A percentile compares a stretch with the other conserved stretches of the same genome.
Evolutionary conservation across 2,797 vertebrate species (phyloP).

Genomic region (Meriones psammophilus): DNA sequence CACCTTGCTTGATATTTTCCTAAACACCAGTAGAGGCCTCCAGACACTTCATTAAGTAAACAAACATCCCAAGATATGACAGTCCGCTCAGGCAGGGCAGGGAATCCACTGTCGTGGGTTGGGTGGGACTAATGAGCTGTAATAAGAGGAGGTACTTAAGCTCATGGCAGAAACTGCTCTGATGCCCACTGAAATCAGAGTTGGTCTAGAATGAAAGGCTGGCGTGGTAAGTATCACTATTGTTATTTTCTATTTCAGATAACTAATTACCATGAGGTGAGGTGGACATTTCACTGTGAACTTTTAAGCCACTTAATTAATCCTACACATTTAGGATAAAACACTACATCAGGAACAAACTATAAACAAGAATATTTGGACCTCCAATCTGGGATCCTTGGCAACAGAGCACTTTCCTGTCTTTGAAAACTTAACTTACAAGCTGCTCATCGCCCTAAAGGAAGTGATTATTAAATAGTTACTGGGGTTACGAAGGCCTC

Average conservation of each 20-base stretch:
- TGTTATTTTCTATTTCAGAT: conserved; percentile 37
- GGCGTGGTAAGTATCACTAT: not conserved
- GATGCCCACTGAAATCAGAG: not conserved
- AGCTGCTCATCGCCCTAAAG: not conserved
- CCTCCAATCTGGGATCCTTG: not conserved
- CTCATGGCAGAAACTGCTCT: not conserved
- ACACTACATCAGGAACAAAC: not conserved
- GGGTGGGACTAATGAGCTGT: not conserved
- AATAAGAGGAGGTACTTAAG: not conserved
- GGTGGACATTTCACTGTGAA: conserved; percentile 1
- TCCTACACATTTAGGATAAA: conserved; percentile 9
- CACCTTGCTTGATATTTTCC: conserved; percentile 77
- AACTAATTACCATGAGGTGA: not conserved
- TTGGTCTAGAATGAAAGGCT: not conserved
- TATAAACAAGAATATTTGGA: not conserved
- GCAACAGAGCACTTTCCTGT: conserved; percentile 6
- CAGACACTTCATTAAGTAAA: conserved; percentile 81
- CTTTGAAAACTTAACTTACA: conserved; percentile 16
- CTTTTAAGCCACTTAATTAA: not conserved
- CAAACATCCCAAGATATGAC: conserved; percentile 8
- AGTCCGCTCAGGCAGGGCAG: not conserved
- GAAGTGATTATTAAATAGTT: conserved; percentile 9
- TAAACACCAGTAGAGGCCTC: conserved; percentile 83
- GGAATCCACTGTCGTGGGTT: not conserved
- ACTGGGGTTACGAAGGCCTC: not conserved